Conservation (phyloP, 2,797 vertebrate genomes). For the Sebastes hubbsi region DNA sequence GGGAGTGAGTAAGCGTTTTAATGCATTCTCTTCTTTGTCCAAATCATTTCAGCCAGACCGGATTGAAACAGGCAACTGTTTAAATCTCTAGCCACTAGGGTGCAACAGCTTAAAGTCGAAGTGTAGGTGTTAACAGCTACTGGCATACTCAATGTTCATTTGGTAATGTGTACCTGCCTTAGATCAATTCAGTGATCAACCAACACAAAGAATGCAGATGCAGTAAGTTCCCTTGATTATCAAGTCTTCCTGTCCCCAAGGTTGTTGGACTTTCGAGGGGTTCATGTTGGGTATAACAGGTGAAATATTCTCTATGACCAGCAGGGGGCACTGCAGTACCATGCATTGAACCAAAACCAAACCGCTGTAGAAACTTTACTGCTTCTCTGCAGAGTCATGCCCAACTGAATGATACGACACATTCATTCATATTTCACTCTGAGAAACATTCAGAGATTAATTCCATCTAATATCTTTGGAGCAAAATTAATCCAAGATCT, state of each 20-base stretch:
- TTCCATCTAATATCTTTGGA: slow-evolving; percentile 16
- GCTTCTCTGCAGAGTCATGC: slow-evolving; percentile 66
- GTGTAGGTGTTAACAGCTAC: neutral
- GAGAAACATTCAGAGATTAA: slow-evolving; percentile 52
- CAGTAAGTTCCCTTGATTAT: neutral
- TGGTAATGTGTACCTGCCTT: neutral
- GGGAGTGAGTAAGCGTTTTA: neutral
- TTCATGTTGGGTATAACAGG: neutral
- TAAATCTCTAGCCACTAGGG: neutral
- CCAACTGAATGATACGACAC: slow-evolving; percentile 54
- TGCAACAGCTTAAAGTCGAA: neutral
- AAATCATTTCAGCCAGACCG: neutral
- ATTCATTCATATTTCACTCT: slow-evolving; percentile 69
- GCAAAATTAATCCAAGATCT: slow-evolving; percentile 43
- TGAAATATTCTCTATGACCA: slow-evolving; percentile 23
- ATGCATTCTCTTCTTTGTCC: neutral
- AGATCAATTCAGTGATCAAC: slow-evolving; percentile 8
- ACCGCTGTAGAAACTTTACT: slow-evolving; percentile 15
- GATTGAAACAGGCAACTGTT: slow-evolving; percentile 1
- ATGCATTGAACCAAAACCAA: slow-evolving; percentile 3
- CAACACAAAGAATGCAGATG: slow-evolving; percentile 12
- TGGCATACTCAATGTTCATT: neutral
- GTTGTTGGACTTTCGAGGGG: neutral
- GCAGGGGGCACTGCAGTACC: slow-evolving; percentile 70
- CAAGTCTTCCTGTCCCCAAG: neutral